phyloP scores from a whole-genome alignment of 2,113 vertebrate species.

The Nycticebus coucang region DNA sequence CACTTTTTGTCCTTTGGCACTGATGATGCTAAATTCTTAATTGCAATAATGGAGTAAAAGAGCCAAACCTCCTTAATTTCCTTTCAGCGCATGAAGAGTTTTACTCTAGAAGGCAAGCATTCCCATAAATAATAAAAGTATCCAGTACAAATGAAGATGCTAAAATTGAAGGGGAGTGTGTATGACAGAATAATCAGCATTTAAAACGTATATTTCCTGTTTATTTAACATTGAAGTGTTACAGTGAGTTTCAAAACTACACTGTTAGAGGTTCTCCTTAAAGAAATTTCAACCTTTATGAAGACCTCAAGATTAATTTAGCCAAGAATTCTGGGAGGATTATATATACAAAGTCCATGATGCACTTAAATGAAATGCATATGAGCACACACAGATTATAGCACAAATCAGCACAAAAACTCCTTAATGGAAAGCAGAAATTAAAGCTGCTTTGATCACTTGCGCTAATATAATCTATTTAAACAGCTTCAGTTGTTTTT shows the following conservation, averaged over 20 bases:
- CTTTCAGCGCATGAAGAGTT: constrained; percentile 74
- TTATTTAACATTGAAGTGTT: constrained; percentile 22
- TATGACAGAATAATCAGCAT: constrained; percentile 4
- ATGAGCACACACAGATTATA: background rate
- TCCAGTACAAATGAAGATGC: constrained; percentile 76
- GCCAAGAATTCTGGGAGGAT: constrained; percentile 46
- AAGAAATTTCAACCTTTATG: constrained; percentile 25
- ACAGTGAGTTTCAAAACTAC: constrained; percentile 42
- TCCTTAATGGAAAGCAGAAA: constrained; percentile 43
- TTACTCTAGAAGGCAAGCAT: constrained; percentile 70
- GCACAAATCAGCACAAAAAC: constrained; percentile 46
- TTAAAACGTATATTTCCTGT: background rate
- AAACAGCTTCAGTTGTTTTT: constrained; percentile 37
- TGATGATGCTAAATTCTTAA: constrained; percentile 88
- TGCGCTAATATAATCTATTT: constrained; percentile 58
- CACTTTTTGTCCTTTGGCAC: constrained; percentile 88
- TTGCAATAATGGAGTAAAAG: constrained; percentile 87
- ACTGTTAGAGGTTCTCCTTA: constrained; percentile 25
- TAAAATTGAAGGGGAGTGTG: constrained; percentile 67
- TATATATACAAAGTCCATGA: constrained; percentile 10
- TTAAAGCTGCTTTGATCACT: constrained; percentile 45
- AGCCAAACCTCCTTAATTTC: constrained; percentile 85
- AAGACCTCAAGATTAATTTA: constrained; percentile 57
- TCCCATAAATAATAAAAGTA: constrained; percentile 78
- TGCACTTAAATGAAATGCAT: constrained; percentile 61